phyloP scores from a whole-genome alignment of 1,140 invertebrate genomes.

The Leptoteleia sp. region DNA sequence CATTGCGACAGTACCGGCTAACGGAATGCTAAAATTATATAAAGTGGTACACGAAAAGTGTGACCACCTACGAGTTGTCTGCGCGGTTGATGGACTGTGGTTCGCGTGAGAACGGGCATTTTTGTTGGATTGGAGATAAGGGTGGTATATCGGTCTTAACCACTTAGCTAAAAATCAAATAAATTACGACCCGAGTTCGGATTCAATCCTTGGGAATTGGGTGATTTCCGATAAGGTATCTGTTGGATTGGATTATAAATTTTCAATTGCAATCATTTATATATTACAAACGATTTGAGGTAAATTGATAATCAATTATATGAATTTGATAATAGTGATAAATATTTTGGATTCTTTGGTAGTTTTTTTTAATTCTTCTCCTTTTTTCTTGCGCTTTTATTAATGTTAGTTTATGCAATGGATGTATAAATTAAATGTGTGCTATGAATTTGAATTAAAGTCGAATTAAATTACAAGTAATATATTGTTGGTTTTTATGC shows the following conservation, averaged over 20 bases:
- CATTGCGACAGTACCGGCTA: slow-evolving; percentile 27
- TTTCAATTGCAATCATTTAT: slow-evolving; percentile 9
- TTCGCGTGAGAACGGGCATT: slow-evolving; percentile 17
- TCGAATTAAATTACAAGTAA: no score
- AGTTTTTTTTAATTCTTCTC: no score
- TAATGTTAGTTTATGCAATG: no score
- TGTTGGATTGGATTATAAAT: slow-evolving; percentile 1
- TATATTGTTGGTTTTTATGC: no score
- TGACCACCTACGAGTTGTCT: slow-evolving; percentile 11
- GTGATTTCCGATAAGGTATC: slow-evolving; percentile 8
- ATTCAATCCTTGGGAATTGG: slow-evolving; percentile 29
- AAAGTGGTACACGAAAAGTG: slow-evolving; percentile 39
- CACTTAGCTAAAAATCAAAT: slow-evolving; percentile 19
- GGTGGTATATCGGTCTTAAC: not conserved
- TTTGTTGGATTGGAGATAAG: slow-evolving; percentile 21
- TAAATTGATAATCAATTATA: no score
- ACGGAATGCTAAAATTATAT: slow-evolving; percentile 34
- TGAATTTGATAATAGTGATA: no score
- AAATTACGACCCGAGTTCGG: slow-evolving; percentile 19
- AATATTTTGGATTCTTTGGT: no score
- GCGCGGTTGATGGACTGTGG: not conserved
- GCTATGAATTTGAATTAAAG: no score
- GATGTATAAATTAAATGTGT: no score
- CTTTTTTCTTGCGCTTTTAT: no score
- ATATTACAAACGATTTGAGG: no score